Base-by-base conservation (phyloP, 2,113 vertebrate species). In the Sylvia atricapilla region DNA sequence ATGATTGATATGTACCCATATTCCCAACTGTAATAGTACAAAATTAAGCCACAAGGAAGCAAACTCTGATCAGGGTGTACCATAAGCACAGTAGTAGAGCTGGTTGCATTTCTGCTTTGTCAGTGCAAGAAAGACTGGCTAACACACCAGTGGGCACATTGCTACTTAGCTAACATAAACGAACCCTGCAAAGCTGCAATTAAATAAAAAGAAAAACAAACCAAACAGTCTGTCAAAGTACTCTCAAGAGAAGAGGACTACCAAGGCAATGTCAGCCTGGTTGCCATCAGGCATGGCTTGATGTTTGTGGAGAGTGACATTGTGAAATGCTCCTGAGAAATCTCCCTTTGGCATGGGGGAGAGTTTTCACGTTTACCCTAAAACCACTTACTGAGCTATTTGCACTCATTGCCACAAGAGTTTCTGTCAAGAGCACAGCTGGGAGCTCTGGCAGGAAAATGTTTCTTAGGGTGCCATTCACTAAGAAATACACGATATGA, bases 281-380 rank as follows among this genome's bases (percentile, higher is more conserved):
- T 95, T 95, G 93, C 94, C 89, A 96, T 55, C 28, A 90, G 94
- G 93, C 85, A 93, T 58, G 73, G 46, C 72, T 89, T 96, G 95
- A 96, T 83, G 85, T 89, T 93, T 95, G 96, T 96, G 85, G 90
- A 93, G 88, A 95, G 15, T 97, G 97, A 97, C 96, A 89, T 25
- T 86, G 88, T 93, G 94, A 96, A 95, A 96, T 41, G 63, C 91
- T 97, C 83, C 95, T 69, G 90, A 97, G 97, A 98, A 97, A 96
- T 94, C 73, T 81, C 90, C 92, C 89, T 94, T 94, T 84, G 95
- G 90, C 92, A 30, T 59, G 25, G 77, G 47, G 64, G 35, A 67
- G 84, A 94, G 87, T 96, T 96, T 96, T 96, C 91, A 93, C 90
- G 75, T 97, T 92, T 87, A 96, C 83, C 93, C 94, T 94, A 68